Percentiles rank a stretch among this genome's conserved stretches.
These are phyloP conservation scores for Etheostoma spectabile DNA, from an alignment of 2,113 vertebrate species.

Conservation along the genomic window DNA sequence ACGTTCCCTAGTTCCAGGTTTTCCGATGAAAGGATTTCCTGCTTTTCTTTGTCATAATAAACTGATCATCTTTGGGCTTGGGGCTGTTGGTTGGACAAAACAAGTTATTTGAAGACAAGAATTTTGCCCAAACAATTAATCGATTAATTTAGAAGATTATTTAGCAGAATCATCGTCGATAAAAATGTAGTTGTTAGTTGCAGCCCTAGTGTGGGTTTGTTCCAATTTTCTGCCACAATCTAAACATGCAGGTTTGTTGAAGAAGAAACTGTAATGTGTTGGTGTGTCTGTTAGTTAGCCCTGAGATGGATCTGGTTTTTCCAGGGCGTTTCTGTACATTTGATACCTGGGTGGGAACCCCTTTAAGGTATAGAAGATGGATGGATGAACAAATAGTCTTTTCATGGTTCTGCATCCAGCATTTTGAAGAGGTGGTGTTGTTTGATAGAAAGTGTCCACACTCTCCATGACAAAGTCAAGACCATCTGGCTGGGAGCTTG, in stretches of 20 bases:
- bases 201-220: not conserved
- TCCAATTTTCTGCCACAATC: slow-evolving; percentile 4
- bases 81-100: not conserved
- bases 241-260: slow-evolving; percentile 5
- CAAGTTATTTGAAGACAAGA: not conserved
- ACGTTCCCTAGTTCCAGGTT: not conserved
- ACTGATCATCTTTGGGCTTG: not conserved
- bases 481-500: slow-evolving; percentile 77
- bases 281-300: slow-evolving; percentile 5
- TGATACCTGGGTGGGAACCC: slow-evolving; percentile 22
- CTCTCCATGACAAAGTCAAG: slow-evolving; percentile 62
- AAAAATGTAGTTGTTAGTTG: not conserved
- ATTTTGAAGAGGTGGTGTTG: slow-evolving; percentile 39
- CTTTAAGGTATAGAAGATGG: not conserved
- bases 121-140: not conserved
- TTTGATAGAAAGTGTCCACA: slow-evolving; percentile 34
- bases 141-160: not conserved
- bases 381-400: slow-evolving; percentile 3
- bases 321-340: not conserved
- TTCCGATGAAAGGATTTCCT: not conserved
- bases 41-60: not conserved
- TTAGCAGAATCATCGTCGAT: not conserved
- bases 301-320: not conserved
- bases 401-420: slow-evolving; percentile 16
- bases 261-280: not conserved